Evolutionary conservation across 2,113 vertebrate species (phyloP).

Genomic region (Patagioenas fasciata): DNA sequence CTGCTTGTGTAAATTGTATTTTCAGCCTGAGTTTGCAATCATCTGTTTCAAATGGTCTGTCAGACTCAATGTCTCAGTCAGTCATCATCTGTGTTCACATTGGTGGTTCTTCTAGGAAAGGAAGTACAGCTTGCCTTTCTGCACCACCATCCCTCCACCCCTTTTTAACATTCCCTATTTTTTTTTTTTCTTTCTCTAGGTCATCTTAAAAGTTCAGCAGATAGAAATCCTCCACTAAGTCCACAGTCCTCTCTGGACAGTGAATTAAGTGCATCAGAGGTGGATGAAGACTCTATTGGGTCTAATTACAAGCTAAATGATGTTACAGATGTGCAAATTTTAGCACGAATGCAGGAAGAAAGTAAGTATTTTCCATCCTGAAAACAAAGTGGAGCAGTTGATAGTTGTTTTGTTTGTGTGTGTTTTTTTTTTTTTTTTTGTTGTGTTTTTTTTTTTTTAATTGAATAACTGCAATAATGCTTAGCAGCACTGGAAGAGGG

Average conservation of each 20-base stretch:
- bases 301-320: conserved; percentile 98
- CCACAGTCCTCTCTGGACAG: conserved; percentile 97
- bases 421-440: no score
- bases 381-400: neutral
- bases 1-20: neutral
- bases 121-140: neutral
- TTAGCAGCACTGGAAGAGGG: neutral
- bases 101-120: neutral
- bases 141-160: no score
- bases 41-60: neutral
- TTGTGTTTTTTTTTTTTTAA: neutral
- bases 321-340: conserved; percentile 97
- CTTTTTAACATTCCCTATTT: neutral
- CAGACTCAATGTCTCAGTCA: neutral
- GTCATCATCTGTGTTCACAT: neutral
- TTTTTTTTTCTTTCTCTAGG: conserved; percentile 73
- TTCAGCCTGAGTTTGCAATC: neutral
- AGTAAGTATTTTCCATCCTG: conserved; percentile 81
- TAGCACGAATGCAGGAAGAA: conserved; percentile 98
- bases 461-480: neutral
- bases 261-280: conserved; percentile 96
- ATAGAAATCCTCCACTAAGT: conserved; percentile 90
- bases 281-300: conserved; percentile 98
- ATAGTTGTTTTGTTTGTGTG: no score
- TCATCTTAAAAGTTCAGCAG: conserved; percentile 85